A percentile compares a stretch with the other conserved stretches of the same genome.
Evolutionary conservation across 2,113 vertebrate species (phyloP).

Genomic region (Otus sunia): DNA sequence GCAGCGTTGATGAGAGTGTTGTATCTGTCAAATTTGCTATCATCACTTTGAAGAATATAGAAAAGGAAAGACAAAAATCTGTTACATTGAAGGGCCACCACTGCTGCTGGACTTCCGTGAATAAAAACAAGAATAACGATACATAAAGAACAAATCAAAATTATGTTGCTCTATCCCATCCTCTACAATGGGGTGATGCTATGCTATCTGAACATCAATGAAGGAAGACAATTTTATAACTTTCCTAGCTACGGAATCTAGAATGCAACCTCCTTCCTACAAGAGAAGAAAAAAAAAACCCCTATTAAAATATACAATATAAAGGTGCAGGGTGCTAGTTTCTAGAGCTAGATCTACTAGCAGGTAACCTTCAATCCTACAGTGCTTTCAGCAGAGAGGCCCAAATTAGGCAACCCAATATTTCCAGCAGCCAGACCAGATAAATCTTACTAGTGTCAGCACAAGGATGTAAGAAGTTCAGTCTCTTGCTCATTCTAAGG

Average conservation of each 20-base stretch:
- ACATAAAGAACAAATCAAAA: not conserved
- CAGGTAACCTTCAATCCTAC: not conserved
- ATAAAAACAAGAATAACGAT: not conserved
- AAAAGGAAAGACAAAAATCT: not conserved
- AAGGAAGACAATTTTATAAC: not conserved
- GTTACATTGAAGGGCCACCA: not conserved
- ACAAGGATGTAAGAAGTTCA: not conserved
- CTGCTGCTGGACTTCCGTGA: fast-evolving
- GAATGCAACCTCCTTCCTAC: not conserved
- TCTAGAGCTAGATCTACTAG: not conserved
- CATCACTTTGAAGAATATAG: not conserved
- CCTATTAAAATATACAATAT: not conserved
- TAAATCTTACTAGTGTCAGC: not conserved
- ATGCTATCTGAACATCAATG: not conserved
- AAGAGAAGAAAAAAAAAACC: not conserved
- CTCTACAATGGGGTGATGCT: not conserved
- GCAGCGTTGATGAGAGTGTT: not conserved
- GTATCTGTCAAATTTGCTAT: not conserved
- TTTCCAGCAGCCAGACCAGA: not conserved
- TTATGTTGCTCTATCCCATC: not conserved
- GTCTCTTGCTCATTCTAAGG: not conserved
- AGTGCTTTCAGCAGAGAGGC: not conserved
- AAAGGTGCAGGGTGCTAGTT: not conserved
- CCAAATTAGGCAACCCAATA: not conserved
- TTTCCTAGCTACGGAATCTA: not conserved